Conservation (phyloP, 37 sponge, comb jelly and placozoan genomes). For the Bolinopsis microptera region DNA sequence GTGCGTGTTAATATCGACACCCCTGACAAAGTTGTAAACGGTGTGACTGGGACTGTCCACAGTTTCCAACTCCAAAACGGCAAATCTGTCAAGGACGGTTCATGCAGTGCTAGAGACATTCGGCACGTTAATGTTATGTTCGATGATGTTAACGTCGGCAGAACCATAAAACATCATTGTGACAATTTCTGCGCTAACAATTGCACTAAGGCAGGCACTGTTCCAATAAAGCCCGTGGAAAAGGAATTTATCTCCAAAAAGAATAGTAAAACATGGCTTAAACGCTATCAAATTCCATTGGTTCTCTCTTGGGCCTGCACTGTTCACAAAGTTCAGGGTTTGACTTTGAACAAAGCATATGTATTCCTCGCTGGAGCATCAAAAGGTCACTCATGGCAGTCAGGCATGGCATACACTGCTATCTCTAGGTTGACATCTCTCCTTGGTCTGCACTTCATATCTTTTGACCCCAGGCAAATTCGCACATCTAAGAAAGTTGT, state of each 20-base stretch:
- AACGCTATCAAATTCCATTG: not conserved
- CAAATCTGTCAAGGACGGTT: not conserved
- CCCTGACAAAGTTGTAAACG: not conserved
- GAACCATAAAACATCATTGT: not conserved
- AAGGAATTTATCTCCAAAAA: not conserved
- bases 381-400: not conserved
- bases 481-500: not conserved
- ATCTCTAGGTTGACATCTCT: not conserved
- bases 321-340: not conserved
- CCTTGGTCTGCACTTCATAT: not conserved
- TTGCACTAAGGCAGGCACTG: not conserved
- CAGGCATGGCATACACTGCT: slow-evolving; percentile 7
- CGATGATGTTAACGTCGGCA: not conserved
- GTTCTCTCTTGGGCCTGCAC: not conserved
- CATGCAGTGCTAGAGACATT: not conserved
- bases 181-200: not conserved
- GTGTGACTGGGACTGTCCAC: not conserved
- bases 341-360: not conserved
- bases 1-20: not conserved
- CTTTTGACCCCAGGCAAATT: not conserved
- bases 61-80: not conserved
- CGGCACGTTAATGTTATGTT: not conserved
- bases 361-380: not conserved
- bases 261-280: not conserved
- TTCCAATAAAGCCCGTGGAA: not conserved